phyloP scores from a whole-genome alignment of 2,113 vertebrate genomes.

The Turnix velox region DNA sequence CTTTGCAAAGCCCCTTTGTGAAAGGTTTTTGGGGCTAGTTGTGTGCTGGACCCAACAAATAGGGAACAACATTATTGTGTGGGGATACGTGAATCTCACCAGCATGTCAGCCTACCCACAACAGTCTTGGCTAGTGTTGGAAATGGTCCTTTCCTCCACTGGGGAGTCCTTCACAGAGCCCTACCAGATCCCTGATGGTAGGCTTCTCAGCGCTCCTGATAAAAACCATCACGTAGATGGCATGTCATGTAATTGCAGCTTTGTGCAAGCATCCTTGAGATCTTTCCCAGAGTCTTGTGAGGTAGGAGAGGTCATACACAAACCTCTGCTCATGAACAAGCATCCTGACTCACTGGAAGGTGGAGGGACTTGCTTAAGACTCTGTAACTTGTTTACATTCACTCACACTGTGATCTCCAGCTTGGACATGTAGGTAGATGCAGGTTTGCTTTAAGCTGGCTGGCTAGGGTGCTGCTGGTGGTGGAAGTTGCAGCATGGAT shows the following conservation, averaged over 20 bases:
- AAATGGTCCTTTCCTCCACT: not conserved
- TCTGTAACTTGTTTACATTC: fast-evolving
- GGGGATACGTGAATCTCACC: not conserved
- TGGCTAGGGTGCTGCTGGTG: not conserved
- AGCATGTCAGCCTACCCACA: not conserved
- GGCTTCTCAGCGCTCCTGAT: not conserved
- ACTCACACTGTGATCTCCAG: not conserved
- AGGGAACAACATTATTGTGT: not conserved
- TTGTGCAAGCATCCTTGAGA: not conserved
- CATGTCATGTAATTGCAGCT: fast-evolving
- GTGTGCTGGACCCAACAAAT: not conserved
- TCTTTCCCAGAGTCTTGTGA: not conserved
- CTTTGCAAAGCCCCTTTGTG: not conserved
- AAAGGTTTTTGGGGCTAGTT: not conserved
- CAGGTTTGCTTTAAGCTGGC: not conserved
- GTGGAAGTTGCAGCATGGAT: not conserved
- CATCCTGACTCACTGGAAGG: not conserved
- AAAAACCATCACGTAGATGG: not conserved
- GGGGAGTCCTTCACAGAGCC: not conserved
- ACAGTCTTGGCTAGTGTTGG: not conserved
- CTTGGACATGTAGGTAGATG: not conserved
- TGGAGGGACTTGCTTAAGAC: not conserved
- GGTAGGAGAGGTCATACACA: not conserved
- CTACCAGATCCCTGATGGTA: not conserved
- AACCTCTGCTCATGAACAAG: not conserved